A percentile compares a stretch with the other conserved stretches of the same genome.
These are phyloP conservation scores for Oreochromis grahami DNA, from an alignment of 2,797 vertebrate genomes.

Conservation along the genomic window DNA sequence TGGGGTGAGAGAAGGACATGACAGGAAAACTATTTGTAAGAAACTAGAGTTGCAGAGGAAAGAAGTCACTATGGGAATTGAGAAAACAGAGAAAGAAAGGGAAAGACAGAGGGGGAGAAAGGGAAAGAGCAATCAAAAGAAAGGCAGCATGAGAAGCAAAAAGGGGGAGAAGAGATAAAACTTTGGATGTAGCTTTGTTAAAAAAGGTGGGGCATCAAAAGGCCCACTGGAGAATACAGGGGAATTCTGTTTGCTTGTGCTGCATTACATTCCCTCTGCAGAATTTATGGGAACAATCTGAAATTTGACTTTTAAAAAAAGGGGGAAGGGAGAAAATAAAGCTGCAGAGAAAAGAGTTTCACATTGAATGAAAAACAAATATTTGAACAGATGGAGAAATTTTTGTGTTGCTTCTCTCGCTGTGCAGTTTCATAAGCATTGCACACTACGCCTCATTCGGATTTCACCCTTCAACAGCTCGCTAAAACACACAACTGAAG, in stretches of 20 bases:
- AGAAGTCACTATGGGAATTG: not conserved
- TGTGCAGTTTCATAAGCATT: slow-evolving; percentile 33
- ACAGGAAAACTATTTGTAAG: not conserved
- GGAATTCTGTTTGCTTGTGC: slow-evolving; percentile 69
- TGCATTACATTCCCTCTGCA: slow-evolving; percentile 49
- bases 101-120: not conserved
- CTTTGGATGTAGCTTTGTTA: slow-evolving; percentile 32
- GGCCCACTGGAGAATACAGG: slow-evolving; percentile 54
- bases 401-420: slow-evolving; percentile 30
- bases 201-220: slow-evolving; percentile 56
- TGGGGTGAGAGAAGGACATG: not conserved
- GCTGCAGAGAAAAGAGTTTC: slow-evolving; percentile 59
- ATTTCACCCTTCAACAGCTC: slow-evolving; percentile 40
- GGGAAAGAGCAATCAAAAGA: not conserved
- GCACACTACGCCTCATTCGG: slow-evolving; percentile 27
- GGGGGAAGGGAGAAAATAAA: slow-evolving; percentile 12
- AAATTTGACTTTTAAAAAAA: slow-evolving; percentile 23
- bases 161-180: not conserved
- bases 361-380: slow-evolving; percentile 71
- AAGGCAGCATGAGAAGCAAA: not conserved
- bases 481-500: slow-evolving; percentile 35
- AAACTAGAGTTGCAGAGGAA: not conserved
- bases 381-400: slow-evolving; percentile 76
- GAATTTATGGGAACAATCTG: slow-evolving; percentile 52
- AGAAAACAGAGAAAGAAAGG: not conserved